phyloP scores from a whole-genome alignment of 2,888 invertebrate genomes.

The Pemphredon lugubris region DNA sequence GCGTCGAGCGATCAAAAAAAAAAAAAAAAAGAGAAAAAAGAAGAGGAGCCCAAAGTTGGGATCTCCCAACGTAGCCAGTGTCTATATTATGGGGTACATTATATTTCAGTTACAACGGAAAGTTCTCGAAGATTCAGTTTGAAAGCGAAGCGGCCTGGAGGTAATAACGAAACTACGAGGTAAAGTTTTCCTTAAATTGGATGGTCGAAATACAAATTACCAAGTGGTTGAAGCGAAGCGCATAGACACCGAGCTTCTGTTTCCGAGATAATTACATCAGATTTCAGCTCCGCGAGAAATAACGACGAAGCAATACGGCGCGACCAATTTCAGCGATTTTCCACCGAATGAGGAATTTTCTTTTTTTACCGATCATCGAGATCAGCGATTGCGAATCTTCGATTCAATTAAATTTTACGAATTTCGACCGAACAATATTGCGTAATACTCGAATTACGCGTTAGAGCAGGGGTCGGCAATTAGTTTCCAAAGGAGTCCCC shows the following conservation, averaged over 20 bases:
- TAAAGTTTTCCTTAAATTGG: constrained; percentile 57
- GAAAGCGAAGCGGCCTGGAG: constrained; percentile 36
- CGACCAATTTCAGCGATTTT: no score
- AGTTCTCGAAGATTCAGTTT: constrained; percentile 54
- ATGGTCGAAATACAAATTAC: constrained; percentile 51
- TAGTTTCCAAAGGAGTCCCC: no score
- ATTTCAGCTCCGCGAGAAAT: no score
- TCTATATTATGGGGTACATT: constrained; percentile 34
- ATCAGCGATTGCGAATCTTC: no score
- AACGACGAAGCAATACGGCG: no score
- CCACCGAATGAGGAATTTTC: no score
- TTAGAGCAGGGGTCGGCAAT: no score
- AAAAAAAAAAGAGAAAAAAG: background rate
- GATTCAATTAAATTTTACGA: no score
- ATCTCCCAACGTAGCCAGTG: constrained; percentile 15
- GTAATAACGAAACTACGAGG: constrained; percentile 54
- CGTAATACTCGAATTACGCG: no score
- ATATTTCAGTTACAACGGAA: constrained; percentile 33
- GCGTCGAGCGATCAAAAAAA: background rate
- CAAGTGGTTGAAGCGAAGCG: constrained; percentile 31
- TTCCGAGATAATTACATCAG: constrained; percentile 35
- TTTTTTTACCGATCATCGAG: no score
- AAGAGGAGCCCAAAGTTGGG: constrained; percentile 13
- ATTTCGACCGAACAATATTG: no score
- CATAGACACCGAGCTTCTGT: constrained; percentile 20